Percentiles rank a stretch among this genome's conserved stretches.
phyloP scores from a whole-genome alignment of 2,797 vertebrate genomes.

The Sebastes melanostomus region DNA sequence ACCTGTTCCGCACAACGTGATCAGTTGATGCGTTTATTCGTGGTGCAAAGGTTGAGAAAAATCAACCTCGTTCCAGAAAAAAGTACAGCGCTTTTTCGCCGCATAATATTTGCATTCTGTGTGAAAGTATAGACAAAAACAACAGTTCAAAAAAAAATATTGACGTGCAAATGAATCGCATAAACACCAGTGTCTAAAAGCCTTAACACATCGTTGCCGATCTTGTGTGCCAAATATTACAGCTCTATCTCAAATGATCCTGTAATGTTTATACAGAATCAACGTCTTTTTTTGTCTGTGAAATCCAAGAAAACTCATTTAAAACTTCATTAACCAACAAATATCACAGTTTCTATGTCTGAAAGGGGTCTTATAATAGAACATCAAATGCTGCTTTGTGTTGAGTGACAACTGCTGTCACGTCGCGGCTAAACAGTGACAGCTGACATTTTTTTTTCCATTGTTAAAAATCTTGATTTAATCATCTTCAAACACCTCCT shows the following conservation, averaged over 20 bases:
- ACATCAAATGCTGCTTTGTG: background rate
- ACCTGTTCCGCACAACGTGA: too few relatives aligned
- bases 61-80: too few relatives aligned
- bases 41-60: too few relatives aligned
- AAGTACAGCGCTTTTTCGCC: accelerated
- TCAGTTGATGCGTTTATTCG: too few relatives aligned
- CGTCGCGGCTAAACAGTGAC: conserved; percentile 1
- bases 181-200: too few relatives aligned
- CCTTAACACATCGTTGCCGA: too few relatives aligned
- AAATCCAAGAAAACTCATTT: background rate
- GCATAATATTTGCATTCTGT: too few relatives aligned
- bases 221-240: background rate
- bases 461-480: conserved; percentile 27
- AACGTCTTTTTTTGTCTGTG: background rate
- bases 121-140: too few relatives aligned
- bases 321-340: background rate
- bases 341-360: background rate
- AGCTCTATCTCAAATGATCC: background rate
- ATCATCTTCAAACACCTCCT: conserved; percentile 20
- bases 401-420: background rate
- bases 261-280: background rate
- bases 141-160: too few relatives aligned
- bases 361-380: background rate
- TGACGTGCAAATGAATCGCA: too few relatives aligned
- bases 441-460: background rate